Evolutionary conservation across 1,140 invertebrate species (phyloP).

Genomic region (Dendroctonus ponderosae): DNA sequence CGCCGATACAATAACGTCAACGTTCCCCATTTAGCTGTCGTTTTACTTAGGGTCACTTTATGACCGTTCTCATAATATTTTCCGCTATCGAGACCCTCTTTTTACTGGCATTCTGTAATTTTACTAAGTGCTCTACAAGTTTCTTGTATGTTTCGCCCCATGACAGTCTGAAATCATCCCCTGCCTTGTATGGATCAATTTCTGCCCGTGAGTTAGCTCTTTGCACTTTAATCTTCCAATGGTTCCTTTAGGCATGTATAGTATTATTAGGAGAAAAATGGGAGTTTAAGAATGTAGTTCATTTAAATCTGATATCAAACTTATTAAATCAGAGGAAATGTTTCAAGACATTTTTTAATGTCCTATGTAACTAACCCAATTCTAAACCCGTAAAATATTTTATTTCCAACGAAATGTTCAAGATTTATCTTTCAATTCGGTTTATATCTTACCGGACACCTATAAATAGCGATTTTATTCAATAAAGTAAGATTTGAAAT

Average conservation of each 20-base stretch:
- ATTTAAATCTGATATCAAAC: too few relatives aligned
- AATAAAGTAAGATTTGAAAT: constrained; percentile 31
- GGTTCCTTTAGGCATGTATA: constrained; percentile 6
- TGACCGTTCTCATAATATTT: constrained; percentile 30
- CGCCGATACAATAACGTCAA: background rate
- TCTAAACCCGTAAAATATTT: too few relatives aligned
- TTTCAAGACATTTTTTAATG: too few relatives aligned
- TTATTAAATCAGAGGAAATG: too few relatives aligned
- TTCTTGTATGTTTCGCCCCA: constrained; percentile 24
- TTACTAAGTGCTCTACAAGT: constrained; percentile 27
- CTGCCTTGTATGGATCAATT: constrained; percentile 21
- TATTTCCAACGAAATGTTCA: constrained; percentile 2
- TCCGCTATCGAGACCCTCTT: constrained; percentile 15
- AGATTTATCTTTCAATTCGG: constrained; percentile 23
- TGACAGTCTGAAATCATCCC: constrained; percentile 4
- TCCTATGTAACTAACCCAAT: too few relatives aligned
- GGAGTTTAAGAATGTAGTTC: too few relatives aligned
- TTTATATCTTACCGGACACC: constrained; percentile 12
- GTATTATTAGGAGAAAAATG: background rate
- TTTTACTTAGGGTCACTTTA: constrained; percentile 30
- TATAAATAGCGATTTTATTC: constrained; percentile 25
- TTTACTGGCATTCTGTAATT: constrained; percentile 29
- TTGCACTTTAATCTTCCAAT: constrained; percentile 23
- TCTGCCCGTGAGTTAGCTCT: constrained; percentile 13
- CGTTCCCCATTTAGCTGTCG: constrained; percentile 16